phyloP scores from a whole-genome alignment of 2,797 vertebrate genomes.

The Discoglossus pictus region DNA sequence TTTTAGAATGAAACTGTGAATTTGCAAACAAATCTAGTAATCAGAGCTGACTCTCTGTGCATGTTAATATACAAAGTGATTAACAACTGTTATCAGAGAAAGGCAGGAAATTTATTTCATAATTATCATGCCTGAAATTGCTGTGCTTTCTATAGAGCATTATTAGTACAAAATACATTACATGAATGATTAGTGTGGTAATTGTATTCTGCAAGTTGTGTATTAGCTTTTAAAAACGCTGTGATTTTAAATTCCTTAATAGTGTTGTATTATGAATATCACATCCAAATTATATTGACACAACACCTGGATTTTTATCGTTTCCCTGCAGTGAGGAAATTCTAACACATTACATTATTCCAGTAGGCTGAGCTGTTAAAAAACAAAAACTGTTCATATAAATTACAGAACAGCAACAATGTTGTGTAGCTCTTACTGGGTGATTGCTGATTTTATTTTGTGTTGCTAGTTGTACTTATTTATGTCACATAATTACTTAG shows the following conservation, averaged over 20 bases:
- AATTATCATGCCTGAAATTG: conserved; percentile 19
- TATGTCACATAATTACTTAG: conserved; percentile 30
- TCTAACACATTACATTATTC: conserved; percentile 3
- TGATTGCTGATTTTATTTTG: no score
- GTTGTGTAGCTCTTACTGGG: neutral
- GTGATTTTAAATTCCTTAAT: conserved; percentile 25
- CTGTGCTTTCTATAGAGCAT: conserved; percentile 21
- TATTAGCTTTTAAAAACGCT: conserved; percentile 22
- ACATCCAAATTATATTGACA: conserved; percentile 19
- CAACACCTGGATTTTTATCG: conserved; percentile 19
- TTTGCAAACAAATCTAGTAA: neutral
- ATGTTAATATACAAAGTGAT: no score
- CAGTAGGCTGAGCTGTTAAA: conserved; percentile 6
- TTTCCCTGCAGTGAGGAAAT: neutral
- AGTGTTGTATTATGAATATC: conserved; percentile 1
- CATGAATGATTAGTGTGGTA: conserved; percentile 33
- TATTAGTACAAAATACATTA: conserved; percentile 36
- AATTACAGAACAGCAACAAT: neutral
- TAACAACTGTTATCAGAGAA: conserved; percentile 32
- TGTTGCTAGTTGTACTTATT: no score
- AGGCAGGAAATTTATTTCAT: conserved; percentile 25
- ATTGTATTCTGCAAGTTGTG: conserved; percentile 19
- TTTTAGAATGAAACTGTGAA: no score
- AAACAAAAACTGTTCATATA: conserved; percentile 1
- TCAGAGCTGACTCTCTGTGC: neutral